Percentiles rank a stretch among this genome's conserved stretches.
phyloP scores from a whole-genome alignment of 2,113 vertebrate species.

The Ceyx cyanopectus region DNA sequence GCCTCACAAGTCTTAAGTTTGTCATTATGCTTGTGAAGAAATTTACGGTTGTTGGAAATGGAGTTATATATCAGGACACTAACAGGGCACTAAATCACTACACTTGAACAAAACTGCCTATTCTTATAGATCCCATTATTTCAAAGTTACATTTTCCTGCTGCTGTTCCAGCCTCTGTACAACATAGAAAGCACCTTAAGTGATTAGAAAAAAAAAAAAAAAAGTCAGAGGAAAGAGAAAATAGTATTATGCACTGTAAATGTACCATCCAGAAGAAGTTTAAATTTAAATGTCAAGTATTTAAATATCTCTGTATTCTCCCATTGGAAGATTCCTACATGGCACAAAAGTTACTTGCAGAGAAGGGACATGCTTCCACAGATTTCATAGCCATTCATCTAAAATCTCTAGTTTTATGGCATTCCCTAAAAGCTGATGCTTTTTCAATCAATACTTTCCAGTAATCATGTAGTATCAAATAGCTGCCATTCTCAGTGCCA shows the following conservation, averaged over 20 bases:
- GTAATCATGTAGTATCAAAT: background rate
- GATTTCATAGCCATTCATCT: background rate
- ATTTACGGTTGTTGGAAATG: conserved; percentile 33
- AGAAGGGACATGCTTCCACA: background rate
- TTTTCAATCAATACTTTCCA: background rate
- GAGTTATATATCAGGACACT: conserved; percentile 66
- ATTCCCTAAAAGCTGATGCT: background rate
- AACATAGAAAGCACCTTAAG: background rate
- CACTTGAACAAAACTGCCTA: conserved; percentile 65
- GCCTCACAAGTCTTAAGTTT: conserved; percentile 55
- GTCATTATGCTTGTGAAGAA: conserved; percentile 57
- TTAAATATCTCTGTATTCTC: background rate
- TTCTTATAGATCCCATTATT: conserved; percentile 65
- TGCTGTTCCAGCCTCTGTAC: background rate
- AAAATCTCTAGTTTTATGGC: background rate
- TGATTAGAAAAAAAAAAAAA: background rate
- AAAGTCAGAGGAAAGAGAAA: background rate
- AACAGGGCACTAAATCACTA: conserved; percentile 68
- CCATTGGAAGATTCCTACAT: background rate
- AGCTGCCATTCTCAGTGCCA: background rate
- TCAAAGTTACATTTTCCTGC: conserved; percentile 58
- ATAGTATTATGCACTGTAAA: background rate
- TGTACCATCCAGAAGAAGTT: background rate
- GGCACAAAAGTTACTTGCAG: background rate
- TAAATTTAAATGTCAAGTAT: background rate